phyloP scores from a whole-genome alignment of 2,888 invertebrate genomes.

The Colletes collaris region DNA sequence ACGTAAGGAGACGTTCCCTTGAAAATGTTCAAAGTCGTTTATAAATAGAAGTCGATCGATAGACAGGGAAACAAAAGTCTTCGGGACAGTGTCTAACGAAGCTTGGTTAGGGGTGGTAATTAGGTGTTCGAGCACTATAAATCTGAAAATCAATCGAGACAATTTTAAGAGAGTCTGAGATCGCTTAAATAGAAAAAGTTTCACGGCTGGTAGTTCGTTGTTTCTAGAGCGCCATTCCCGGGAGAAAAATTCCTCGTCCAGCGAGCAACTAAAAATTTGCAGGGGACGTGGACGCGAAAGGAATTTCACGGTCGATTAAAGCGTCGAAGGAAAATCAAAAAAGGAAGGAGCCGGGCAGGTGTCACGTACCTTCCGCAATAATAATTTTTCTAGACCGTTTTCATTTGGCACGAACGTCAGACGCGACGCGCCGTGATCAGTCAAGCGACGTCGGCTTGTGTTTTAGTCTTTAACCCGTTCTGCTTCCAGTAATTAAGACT shows the following conservation, averaged over 20 bases:
- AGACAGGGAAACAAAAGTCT: no score
- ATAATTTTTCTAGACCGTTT: conserved; percentile 72
- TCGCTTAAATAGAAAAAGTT: no score
- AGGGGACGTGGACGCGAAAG: background rate
- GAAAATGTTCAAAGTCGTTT: background rate
- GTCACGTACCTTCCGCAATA: conserved; percentile 62
- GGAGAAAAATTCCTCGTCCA: background rate
- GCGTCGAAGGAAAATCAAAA: conserved; percentile 17
- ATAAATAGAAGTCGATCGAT: background rate
- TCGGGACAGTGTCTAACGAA: no score
- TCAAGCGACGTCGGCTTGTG: conserved; percentile 74
- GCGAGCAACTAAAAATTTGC: background rate
- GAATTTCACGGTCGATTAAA: conserved; percentile 15
- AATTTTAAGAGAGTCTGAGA: no score
- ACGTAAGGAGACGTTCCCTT: no score
- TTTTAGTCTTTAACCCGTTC: conserved; percentile 75
- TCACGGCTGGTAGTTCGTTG: no score
- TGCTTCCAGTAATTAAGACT: conserved; percentile 75
- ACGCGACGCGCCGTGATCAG: conserved; percentile 74
- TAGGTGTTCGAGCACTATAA: no score
- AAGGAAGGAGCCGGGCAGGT: conserved; percentile 35
- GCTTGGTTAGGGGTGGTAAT: no score
- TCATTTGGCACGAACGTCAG: conserved; percentile 74
- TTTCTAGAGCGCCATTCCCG: background rate
- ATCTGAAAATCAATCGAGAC: no score